Evolutionary conservation across 2,888 invertebrate species (phyloP).

Genomic region (Gymnoscelis rufifasciata): DNA sequence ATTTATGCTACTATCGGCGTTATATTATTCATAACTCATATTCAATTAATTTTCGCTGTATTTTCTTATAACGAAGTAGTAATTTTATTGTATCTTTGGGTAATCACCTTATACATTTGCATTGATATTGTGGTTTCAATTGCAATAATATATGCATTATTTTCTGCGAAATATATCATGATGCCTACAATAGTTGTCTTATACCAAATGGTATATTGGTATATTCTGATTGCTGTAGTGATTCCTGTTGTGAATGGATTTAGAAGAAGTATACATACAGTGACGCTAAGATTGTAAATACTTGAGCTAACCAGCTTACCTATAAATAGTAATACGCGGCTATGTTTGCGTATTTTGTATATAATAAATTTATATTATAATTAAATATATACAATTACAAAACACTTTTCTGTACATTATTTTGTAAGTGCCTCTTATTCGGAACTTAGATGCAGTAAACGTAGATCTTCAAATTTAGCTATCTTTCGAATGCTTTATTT

Average conservation of each 20-base stretch:
- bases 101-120: slow-evolving; percentile 35
- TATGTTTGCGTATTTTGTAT: too few species aligned
- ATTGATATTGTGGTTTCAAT: slow-evolving; percentile 36
- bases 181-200: slow-evolving; percentile 28
- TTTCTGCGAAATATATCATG: slow-evolving; percentile 11
- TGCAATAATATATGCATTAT: slow-evolving; percentile 28
- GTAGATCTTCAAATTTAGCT: too few species aligned
- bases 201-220: slow-evolving; percentile 39
- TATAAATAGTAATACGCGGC: too few species aligned
- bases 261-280: slow-evolving; percentile 50
- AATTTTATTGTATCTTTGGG: slow-evolving; percentile 50
- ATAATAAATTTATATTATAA: too few species aligned
- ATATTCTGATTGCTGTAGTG: slow-evolving; percentile 36
- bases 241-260: slow-evolving; percentile 53
- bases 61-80: slow-evolving; percentile 44
- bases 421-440: too few species aligned
- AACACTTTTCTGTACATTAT: too few species aligned
- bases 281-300: slow-evolving; percentile 39
- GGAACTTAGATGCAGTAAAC: too few species aligned
- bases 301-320: too few species aligned
- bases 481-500: too few species aligned
- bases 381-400: too few species aligned
- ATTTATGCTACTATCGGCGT: slow-evolving; percentile 42
- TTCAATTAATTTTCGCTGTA: slow-evolving; percentile 42
- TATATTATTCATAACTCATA: slow-evolving; percentile 35